These are phyloP conservation scores for Trididemnum clinides DNA, from an alignment of 23 tunicate species.

Conservation along the genomic window DNA sequence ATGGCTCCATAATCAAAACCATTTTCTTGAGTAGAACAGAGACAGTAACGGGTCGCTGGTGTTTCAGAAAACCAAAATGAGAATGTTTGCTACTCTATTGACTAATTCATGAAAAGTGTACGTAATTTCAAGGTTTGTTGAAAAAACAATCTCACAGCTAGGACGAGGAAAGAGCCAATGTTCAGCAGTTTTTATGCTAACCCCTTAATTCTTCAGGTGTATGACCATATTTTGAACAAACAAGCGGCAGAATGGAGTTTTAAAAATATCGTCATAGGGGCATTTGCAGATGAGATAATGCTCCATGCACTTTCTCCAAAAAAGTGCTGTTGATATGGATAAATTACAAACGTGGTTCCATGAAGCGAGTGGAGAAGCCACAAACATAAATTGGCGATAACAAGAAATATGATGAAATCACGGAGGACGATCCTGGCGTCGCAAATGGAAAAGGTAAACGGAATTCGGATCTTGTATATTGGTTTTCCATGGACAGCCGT, in stretches of 20 bases:
- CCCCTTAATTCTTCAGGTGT: conserved; percentile 38
- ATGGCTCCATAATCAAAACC: too few relatives aligned
- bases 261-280: conserved; percentile 71
- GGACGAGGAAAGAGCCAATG: too few relatives aligned
- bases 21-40: too few relatives aligned
- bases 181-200: too few relatives aligned
- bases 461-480: not conserved
- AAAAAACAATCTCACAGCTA: too few relatives aligned
- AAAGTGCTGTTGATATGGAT: conserved; percentile 41
- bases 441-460: not conserved
- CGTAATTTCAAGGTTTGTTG: too few relatives aligned
- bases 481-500: not conserved
- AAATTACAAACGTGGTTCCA: conserved; percentile 60
- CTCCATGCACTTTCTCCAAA: conserved; percentile 61
- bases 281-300: conserved; percentile 49
- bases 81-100: too few relatives aligned
- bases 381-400: conserved; percentile 75
- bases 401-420: conserved; percentile 63
- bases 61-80: too few relatives aligned
- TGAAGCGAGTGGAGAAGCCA: conserved; percentile 82
- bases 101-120: too few relatives aligned
- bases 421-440: conserved; percentile 16
- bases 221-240: conserved; percentile 90
- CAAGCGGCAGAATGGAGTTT: conserved; percentile 93
- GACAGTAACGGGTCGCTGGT: too few relatives aligned